These are phyloP conservation scores for Rotaria sp. DNA, from an alignment of 2,888 invertebrate genomes.

Conservation along the genomic window DNA sequence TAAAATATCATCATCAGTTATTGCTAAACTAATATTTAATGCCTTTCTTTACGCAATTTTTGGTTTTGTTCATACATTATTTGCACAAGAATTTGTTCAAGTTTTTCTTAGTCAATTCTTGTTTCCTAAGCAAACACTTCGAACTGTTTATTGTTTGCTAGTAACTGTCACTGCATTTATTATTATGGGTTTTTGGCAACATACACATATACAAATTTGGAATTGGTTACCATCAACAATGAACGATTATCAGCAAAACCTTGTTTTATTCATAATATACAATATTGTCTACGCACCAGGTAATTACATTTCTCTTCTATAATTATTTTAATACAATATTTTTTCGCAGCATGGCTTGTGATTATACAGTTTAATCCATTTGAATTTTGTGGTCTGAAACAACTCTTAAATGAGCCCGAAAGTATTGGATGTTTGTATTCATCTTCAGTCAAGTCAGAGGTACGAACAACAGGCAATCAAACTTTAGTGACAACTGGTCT, in stretches of 20 bases:
- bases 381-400: not conserved
- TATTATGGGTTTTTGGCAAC: not conserved
- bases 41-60: not conserved
- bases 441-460: not conserved
- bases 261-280: not conserved
- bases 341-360: not conserved
- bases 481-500: not conserved
- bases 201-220: constrained; percentile 14
- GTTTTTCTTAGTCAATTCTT: not conserved
- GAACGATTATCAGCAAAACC: not conserved
- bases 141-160: not conserved
- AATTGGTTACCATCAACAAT: not conserved
- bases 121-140: constrained; percentile 7
- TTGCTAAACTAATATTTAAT: not conserved
- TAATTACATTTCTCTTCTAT: not conserved
- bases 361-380: not conserved
- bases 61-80: not conserved
- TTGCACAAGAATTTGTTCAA: constrained; percentile 22
- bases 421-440: not conserved
- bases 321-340: not conserved
- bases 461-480: not conserved
- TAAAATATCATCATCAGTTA: not conserved
- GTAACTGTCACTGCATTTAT: not conserved
- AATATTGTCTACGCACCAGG: not conserved
- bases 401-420: not conserved